Evolutionary conservation across 2,113 vertebrate genomes (phyloP), one percentile per base, ranked within the genome.

Genomic region (Cyprinodon tularosa): DNA sequence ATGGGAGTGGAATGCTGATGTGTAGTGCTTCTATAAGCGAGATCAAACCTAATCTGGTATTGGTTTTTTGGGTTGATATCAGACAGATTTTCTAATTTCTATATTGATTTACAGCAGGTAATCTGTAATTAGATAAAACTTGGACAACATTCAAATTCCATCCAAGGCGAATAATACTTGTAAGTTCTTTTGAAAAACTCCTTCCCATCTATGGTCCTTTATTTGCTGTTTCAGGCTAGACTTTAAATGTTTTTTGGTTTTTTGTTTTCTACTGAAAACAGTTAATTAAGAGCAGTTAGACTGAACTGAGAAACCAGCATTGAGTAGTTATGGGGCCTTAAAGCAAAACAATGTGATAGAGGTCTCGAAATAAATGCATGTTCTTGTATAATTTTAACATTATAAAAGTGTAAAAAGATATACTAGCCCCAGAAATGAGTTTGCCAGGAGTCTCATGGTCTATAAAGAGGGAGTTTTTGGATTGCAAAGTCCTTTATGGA

Each of bases 251-350:
- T 15, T 17, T 38, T 39, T 53, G 10, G n/a, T 7, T 50, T 60
- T 71, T 14, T 39, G 37, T 77, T 77, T 64, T 20, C 45, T 4
- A 11, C 38, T 61, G 36, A 70, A 50, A 77, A 66, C 9, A 65
- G 29, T 39, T 71, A 10, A 0, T 45, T 70, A 15, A 64, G 1
- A 9, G 48, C 38, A 48, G 59, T 44, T 38, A 68, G 44, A 20
- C 37, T 63, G 20, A 70, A 64, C 4, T 29, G n/a, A 8, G 8
- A 66, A 45, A 22, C 50, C 62, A 64, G 60, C 53, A 37, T 13
- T 48, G 60, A 15, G 9, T 14, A 40, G 4, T 68, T 45, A 68
- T 37, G 0, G 45, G 38, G 12, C n/a, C 39, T 76, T 12, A 44
- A 47, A 37, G 4, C 9, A 65, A 71, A 65, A 61, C 13, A 70